Base-by-base conservation (phyloP, 2,888 invertebrate species). In the Leucoptera coffeella region DNA sequence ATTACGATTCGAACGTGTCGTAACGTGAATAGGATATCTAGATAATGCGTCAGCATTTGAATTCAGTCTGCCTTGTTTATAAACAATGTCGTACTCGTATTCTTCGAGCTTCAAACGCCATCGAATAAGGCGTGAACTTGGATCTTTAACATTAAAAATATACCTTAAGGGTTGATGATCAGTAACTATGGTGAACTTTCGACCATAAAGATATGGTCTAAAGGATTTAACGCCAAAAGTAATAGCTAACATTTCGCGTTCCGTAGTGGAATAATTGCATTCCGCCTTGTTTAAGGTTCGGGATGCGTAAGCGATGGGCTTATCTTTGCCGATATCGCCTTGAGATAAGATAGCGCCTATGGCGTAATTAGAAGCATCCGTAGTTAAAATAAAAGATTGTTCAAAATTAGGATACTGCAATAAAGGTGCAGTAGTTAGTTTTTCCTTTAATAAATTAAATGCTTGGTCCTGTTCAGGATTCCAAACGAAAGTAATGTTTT, bases 161-260 rank as follows among this genome's bases (percentile, higher is more conserved):
- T 11, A 21, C n/a, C 11, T 4, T 7, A 21, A 11, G 4, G 21
- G 21, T 21, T 21, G 9, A 9, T 21, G 21, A 11, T 21, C 21
- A 10, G 21, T 21, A 10, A 21, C n/a, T 9, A 21, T 9, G 4
- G 21, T 21, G 21, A 21, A 21, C 4, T 9, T 21, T 9, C 11
- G 4, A 4, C 21, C 21, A 21, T 21, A 21, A 7, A 21, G 27
- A 29, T 39, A 40, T 1, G 36, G 36, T 15, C 37, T 26, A 15
- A 40, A 40, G 12, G 35, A 32, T 27, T 39, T 38, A 2, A 32
- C 34, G 2, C 33, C 35, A 33, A 34, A 41, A 1, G 38, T 30
- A 3, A 38, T 38, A 1, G 38, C 38, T 15, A 40, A 21, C 5
- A 38, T 20, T 28, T 43, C 41, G 1, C 35, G 30, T 31, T 41